A percentile compares a stretch with the other conserved stretches of the same genome.
Conservation (phyloP, 2,797 vertebrate genomes). For the Typhlichthys subterraneus region DNA sequence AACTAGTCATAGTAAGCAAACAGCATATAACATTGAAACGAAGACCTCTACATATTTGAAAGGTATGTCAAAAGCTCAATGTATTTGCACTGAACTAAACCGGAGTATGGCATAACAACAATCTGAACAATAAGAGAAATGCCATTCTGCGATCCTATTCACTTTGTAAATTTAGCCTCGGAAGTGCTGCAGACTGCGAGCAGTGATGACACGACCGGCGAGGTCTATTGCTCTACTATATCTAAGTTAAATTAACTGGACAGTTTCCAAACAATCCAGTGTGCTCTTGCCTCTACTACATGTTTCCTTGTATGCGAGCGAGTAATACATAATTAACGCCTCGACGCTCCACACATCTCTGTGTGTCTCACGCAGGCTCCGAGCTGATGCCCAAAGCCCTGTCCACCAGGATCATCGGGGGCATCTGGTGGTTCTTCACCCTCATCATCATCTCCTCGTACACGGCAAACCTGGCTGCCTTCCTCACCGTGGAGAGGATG, state of each 20-base stretch:
- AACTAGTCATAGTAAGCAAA: no score
- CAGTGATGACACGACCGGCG: no score
- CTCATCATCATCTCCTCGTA: constrained; percentile 99
- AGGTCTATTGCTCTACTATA: no score
- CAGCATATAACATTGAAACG: not conserved
- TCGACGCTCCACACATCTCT: constrained; percentile 14
- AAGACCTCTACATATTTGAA: not conserved
- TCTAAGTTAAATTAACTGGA: no score
- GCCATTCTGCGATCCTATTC: no score
- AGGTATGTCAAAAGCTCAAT: no score
- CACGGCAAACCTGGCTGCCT: constrained; percentile 95
- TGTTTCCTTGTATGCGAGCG: constrained; percentile 19
- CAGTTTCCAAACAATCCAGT: not conserved
- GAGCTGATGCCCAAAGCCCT: constrained; percentile 99
- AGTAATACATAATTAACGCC: constrained; percentile 12
- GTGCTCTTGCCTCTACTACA: not conserved
- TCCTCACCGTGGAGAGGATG: constrained; percentile 97
- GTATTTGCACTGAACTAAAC: no score
- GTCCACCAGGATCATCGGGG: constrained; percentile 97
- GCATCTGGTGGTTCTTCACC: constrained; percentile 99
- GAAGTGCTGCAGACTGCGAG: no score
- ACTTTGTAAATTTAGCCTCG: no score
- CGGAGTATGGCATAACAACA: no score
- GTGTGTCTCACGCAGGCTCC: constrained; percentile 80
- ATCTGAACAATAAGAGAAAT: no score